Conservation (phyloP, 2,113 vertebrate species). For the Zosterops lateralis region DNA sequence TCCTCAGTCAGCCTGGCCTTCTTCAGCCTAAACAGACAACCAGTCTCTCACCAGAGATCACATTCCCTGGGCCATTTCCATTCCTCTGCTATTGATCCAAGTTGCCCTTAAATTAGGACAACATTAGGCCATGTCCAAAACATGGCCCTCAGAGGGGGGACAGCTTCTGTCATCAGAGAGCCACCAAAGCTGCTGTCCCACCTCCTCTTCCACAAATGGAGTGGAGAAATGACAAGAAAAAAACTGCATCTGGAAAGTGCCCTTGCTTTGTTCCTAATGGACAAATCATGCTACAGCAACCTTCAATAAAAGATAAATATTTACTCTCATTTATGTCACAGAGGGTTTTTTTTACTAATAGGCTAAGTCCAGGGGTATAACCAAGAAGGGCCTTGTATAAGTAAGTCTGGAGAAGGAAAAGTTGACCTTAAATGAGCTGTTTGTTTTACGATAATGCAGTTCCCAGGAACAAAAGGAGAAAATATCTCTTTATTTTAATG, state of each 20-base stretch:
- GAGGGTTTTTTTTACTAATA: neutral
- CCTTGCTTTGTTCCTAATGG: neutral
- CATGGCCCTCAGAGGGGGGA: neutral
- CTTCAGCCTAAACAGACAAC: constrained; percentile 5
- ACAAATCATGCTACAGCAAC: neutral
- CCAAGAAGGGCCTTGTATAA: neutral
- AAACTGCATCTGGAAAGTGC: neutral
- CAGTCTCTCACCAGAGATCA: neutral
- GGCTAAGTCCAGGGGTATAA: neutral
- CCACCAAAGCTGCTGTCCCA: neutral
- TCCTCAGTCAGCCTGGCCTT: neutral
- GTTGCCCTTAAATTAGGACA: neutral
- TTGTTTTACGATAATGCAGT: neutral
- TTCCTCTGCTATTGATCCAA: neutral
- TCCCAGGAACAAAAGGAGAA: neutral
- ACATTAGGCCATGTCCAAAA: neutral
- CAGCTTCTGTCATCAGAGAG: neutral
- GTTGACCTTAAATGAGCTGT: neutral
- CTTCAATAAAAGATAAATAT: constrained; percentile 1
- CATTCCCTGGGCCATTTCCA: neutral
- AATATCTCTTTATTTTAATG: neutral
- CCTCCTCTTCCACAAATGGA: neutral
- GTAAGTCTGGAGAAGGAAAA: neutral
- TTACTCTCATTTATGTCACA: neutral
- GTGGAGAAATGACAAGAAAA: neutral